Base-by-base conservation (phyloP, 2,797 vertebrate genomes). In the Manis crassicaudata region DNA sequence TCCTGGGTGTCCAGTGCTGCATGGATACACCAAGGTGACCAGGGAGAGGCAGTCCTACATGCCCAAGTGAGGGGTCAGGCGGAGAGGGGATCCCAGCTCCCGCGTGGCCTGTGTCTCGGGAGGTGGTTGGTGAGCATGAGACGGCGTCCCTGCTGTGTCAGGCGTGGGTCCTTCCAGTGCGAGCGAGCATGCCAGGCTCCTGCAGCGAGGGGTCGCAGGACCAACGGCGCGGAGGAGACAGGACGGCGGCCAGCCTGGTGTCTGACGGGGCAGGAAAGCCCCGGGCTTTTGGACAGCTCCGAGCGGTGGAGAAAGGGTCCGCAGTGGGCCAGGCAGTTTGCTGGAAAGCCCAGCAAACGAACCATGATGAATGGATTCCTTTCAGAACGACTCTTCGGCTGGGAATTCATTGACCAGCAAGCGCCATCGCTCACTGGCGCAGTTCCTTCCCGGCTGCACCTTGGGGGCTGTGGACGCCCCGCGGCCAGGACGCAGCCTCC, bases 151-250 rank as follows among this genome's bases (percentile, higher is more conserved):
- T n/a, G 10, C 40, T 4, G 16, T 35, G 50, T n/a, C n/a, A 1
- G 60, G 25, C 6, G 1, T 32, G 25, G 56, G 46, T 25, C 43
- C 32, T 12, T 0, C 10, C 16, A 5, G 58, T 14, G 17, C 25
- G 21, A 14, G n/a, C 0, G 4, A 35, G 70, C 32, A 9, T 56
- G 0, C 0, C 16, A 2, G 14, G 58, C 43, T 35, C 0, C 1
- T 6, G 56, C 43, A 29, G 43, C 21, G 25, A 35, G 58, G 56
- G 58, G 25, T 62, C 27, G 40, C 5, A 23, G 23, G 37, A 27
- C 23, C 7, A 23, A 43, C 11, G 35, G 68, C 37, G 21, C 27
- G 10, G 56, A 50, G 56, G 56, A 46, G 68, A 14, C 29, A 20
- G 70, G 56, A 32, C 10, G 12, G 58, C 20, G 46, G 27, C 43